Evolutionary conservation across 2,888 invertebrate species (phyloP), one percentile per base, ranked within the genome.

Genomic region (Lochmaea crataegi): DNA sequence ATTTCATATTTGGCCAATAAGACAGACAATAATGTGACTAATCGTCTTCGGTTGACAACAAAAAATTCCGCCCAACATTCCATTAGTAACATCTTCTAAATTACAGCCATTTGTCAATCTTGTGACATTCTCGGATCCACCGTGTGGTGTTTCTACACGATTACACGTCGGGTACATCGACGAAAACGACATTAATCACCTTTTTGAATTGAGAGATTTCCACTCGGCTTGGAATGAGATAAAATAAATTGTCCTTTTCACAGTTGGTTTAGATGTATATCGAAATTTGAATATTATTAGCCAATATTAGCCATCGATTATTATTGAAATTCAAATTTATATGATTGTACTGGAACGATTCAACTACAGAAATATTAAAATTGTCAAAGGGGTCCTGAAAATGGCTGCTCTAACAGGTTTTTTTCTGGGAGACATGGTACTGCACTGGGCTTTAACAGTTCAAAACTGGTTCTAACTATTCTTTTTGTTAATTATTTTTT

Each of bases 21-120:
- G 64, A 65, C 68, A 64, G 65, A 65, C 68, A 71, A 38, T 38
- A 38, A 63, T 68, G 58, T 68, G 58, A 63, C 45, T 41, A 45
- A 68, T 56, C 71, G 61, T 61, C 32, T 41, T 61, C 57, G 10
- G 61, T 61, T 41, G 41, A 61, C 65, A 53, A 65, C 48, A 65
- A 69, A 72, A 72, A 71, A 68, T 48, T 66, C 53, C 45, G 11
- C 57, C 38, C 12, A 57, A 57, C 65, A 71, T 74, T 74, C 75
- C 75, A 72, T 72, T 75, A 75, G 68, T 60, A 65, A 41, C 69
- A 32, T 69, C 75, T 66, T 64, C 73, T 51, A 66, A 73, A 69
- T 68, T 45, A 69, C 65, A 61, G 53, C 56, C 72, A 76, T 72
- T 76, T 66, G 71, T 75, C 71, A 76, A 70, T 68, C 53, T 61